A percentile compares a stretch with the other conserved stretches of the same genome.
Evolutionary conservation across 2,888 invertebrate species (phyloP).

Genomic region (Cheilosia scutellata): DNA sequence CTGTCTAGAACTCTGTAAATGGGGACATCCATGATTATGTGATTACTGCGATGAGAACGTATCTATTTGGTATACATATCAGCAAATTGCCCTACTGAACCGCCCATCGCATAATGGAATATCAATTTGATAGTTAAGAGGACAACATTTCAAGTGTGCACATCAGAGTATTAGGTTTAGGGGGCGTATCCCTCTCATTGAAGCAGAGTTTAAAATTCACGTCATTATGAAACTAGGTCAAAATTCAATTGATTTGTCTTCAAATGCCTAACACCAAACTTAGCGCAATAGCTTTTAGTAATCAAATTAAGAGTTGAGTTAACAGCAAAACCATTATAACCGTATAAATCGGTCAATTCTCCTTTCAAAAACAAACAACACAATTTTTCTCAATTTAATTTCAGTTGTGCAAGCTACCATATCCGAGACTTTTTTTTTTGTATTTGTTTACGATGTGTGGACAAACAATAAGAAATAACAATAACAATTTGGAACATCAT

Average conservation of each 20-base stretch:
- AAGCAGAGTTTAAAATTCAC: background rate
- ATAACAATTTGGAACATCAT: conserved; percentile 37
- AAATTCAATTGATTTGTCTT: background rate
- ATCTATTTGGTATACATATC: too few species aligned
- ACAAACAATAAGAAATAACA: conserved; percentile 41
- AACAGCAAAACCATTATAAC: conserved; percentile 10
- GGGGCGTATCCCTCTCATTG: background rate
- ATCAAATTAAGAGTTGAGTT: background rate
- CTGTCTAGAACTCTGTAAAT: background rate
- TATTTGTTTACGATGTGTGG: conserved; percentile 4
- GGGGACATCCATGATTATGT: background rate
- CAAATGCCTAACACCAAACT: background rate
- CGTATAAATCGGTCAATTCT: conserved; percentile 13
- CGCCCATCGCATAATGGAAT: background rate
- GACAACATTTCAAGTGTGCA: background rate
- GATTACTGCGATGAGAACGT: too few species aligned
- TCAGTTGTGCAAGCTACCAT: conserved; percentile 18
- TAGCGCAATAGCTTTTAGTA: background rate
- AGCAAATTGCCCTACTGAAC: background rate
- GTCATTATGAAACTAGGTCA: conserved; percentile 16
- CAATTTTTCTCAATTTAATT: conserved; percentile 12
- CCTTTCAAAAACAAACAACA: conserved; percentile 26
- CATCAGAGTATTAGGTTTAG: background rate
- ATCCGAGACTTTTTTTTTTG: background rate
- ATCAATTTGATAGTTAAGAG: background rate